Base-by-base conservation (phyloP, 1,140 invertebrate species). In the Cotesia typhae region DNA sequence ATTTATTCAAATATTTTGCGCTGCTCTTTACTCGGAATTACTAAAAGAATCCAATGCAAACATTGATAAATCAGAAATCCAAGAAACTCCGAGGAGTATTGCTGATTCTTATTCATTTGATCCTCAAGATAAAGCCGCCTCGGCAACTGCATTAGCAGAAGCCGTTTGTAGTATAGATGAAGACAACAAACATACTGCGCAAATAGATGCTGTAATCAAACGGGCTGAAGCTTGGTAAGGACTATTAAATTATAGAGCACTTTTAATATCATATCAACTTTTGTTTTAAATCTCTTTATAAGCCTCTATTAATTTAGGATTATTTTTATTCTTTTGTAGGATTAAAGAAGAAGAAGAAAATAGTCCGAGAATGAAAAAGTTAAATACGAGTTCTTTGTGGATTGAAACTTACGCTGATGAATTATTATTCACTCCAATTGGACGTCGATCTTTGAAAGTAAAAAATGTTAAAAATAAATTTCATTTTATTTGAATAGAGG, bases 161-260 rank as follows among this genome's bases (percentile, higher is more conserved):
- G 90, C 91, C 0, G 86, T 94, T 9, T 94, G 93, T 77, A 91
- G 90, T n/a, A 90, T 93, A 38, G 92, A 94, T 78, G 91, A 93
- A 75, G 91, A 92, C 60, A 89, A 92, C 76, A 93, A 92, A 75
- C 92, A 94, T 71, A 92, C 91, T 0, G 88, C 90, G 65, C 89
- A 93, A 76, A 91, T 94, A 61, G 86, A 90, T 1, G 81, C 88
- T 41, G 88, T 94, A 5, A 79, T 92, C 12, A 82, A 85, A 17
- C 86, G 89, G 67, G 87, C 89, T 14, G 88, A 88, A 70, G 85
- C 88, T n/a, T 79, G 76, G 12, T 81, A 81, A 47, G 74, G 81
- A 37, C 71, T 38, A 14, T 14, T 53, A 59, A 6, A 17, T 47
- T 70, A 2, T 41, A n/a, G 4, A 20, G 41, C 7, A 3, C 17